Evolutionary conservation across 2,888 invertebrate genomes (phyloP), one percentile per base, ranked within the genome.

Genomic region (Eristalinus aeneus): DNA sequence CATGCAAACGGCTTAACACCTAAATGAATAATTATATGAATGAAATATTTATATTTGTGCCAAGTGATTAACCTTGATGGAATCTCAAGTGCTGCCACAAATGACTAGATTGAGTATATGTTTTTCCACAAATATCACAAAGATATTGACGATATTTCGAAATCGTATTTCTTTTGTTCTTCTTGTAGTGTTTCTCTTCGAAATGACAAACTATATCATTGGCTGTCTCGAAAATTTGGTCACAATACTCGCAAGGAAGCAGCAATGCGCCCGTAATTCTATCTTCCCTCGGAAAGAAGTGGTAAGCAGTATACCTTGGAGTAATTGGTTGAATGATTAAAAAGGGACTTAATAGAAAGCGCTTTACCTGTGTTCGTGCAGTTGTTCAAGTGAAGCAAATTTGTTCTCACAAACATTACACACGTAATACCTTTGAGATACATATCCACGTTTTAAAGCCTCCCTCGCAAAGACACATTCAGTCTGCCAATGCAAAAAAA

Each of bases 1-100:
- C 95, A 95, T 5, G 94, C 94, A 89, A 95, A 95, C 0, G 95
- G 95, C 88, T 95, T 95, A 0, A 95, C 94, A 5, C 94, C 95
- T 94, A 82, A 58, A 89, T 27, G 6, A n/a, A 16, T 1, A n/a
- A 46, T 46, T 46, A 16, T 1, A 16, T 8, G 2, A 1, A 1
- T 1, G 8, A 16, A 8, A 0, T 1, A 1, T 9, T 56, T 0
- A 22, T n/a, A n/a, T n/a, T 23, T 23, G 6, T 3, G 6, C 16
- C 12, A 0, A 23, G 11, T 56, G 12, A 89, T 0, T 88, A 90
- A 92, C 94, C 95, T 93, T 94, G 94, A 90, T 95, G 95, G 88
- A 95, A 95, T 87, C 95, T 92, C 90, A 95, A 94, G 89, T 95
- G 95, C 75, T 95, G 95, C 94, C 95, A 95, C 88, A 95, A 92